phyloP scores from a whole-genome alignment of 1,140 invertebrate genomes.

The Neuroterus valhalla region DNA sequence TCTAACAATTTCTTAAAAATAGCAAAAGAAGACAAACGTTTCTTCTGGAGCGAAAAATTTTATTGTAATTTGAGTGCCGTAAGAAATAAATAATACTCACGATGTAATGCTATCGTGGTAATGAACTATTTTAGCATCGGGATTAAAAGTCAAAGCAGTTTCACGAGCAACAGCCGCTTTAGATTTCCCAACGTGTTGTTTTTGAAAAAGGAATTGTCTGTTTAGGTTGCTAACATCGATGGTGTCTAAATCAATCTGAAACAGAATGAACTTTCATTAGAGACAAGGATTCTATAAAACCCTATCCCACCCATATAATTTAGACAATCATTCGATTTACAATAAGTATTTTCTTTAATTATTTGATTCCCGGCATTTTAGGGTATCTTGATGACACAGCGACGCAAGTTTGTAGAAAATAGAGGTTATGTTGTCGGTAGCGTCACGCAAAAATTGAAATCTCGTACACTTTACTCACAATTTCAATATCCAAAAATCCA shows the following conservation, averaged over 20 bases:
- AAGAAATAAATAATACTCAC: slow-evolving; percentile 76
- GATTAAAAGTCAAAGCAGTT: slow-evolving; percentile 92
- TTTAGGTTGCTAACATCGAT: slow-evolving; percentile 99
- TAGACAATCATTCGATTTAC: no score
- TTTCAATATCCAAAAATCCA: slow-evolving; percentile 95
- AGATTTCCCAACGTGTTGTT: slow-evolving; percentile 97
- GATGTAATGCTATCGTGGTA: slow-evolving; percentile 96
- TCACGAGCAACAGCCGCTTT: slow-evolving; percentile 93
- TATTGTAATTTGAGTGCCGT: no score
- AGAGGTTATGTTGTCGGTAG: slow-evolving; percentile 51
- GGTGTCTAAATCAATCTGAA: slow-evolving; percentile 98
- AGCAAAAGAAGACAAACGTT: no score
- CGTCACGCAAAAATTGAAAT: slow-evolving; percentile 28
- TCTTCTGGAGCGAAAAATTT: no score
- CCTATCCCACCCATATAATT: no score
- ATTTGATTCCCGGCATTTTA: no score
- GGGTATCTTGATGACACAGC: slow-evolving; percentile 15
- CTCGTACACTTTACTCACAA: slow-evolving; percentile 81
- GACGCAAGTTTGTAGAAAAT: slow-evolving; percentile 34
- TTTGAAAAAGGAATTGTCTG: slow-evolving; percentile 97
- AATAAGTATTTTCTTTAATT: no score
- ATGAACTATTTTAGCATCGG: slow-evolving; percentile 89
- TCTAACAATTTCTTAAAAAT: no score
- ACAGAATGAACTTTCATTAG: slow-evolving; percentile 53
- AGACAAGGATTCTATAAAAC: no score